Evolutionary conservation across 1,140 invertebrate genomes (phyloP).

Genomic region (Streblospio benedicti): DNA sequence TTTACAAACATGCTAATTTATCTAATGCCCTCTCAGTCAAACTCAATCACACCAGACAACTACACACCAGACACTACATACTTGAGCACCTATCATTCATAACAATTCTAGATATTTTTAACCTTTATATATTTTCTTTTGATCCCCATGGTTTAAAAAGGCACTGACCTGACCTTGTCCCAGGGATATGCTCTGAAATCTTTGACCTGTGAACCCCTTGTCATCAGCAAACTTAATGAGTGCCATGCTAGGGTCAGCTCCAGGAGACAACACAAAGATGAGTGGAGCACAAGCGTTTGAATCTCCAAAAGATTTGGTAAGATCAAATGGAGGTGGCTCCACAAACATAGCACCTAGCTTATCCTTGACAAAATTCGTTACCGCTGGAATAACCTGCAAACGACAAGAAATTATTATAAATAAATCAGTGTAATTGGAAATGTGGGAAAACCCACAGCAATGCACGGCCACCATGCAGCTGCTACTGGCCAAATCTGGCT

Average conservation of each 20-base stretch:
- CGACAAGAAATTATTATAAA: not conserved
- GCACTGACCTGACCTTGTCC: slow-evolving; percentile 47
- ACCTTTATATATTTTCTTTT: too few species aligned
- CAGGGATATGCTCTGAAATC: slow-evolving; percentile 46
- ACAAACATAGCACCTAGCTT: slow-evolving; percentile 48
- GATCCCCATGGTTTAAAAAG: slow-evolving; percentile 10
- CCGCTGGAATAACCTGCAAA: slow-evolving; percentile 32
- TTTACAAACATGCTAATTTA: too few species aligned
- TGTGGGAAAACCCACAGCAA: too few species aligned
- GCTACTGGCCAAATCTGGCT: too few species aligned
- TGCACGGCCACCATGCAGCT: too few species aligned
- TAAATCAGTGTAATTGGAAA: not conserved
- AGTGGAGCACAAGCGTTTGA: slow-evolving; percentile 43
- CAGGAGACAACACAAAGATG: slow-evolving; percentile 47
- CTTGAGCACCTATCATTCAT: too few species aligned
- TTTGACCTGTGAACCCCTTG: slow-evolving; percentile 44
- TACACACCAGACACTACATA: too few species aligned
- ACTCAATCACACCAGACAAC: too few species aligned
- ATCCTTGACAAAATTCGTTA: slow-evolving; percentile 41
- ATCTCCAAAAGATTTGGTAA: slow-evolving; percentile 42
- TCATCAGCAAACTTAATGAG: slow-evolving; percentile 46
- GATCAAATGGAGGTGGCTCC: slow-evolving; percentile 47
- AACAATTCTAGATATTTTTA: too few species aligned
- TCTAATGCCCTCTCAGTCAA: too few species aligned
- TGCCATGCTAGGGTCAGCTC: slow-evolving; percentile 45